Conservation (phyloP, 2,797 vertebrate genomes). For the Coracias cyanogaster region DNA sequence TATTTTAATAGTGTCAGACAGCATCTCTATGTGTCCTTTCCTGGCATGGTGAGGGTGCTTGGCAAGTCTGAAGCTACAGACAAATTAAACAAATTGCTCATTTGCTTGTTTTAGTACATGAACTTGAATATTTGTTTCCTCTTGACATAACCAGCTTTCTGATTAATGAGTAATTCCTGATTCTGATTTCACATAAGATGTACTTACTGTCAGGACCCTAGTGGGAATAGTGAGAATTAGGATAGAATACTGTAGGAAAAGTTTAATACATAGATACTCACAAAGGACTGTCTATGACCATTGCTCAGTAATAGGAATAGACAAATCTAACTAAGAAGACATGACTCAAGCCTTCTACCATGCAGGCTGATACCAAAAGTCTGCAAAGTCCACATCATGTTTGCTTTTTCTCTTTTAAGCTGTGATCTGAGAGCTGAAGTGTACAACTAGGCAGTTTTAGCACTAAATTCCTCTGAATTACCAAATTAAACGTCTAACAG, state of each 20-base stretch:
- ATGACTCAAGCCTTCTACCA: not conserved
- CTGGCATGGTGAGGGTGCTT: not conserved
- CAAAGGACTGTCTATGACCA: not conserved
- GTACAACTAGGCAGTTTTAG: not conserved
- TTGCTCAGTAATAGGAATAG: not conserved
- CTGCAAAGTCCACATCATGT: not conserved
- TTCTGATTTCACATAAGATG: slow-evolving; percentile 31
- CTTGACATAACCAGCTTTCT: not conserved
- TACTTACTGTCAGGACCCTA: not conserved
- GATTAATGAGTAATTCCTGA: not conserved
- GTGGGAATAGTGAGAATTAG: not conserved
- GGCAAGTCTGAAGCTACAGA: not conserved
- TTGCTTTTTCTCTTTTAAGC: not conserved
- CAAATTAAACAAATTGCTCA: not conserved
- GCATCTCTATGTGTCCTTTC: not conserved
- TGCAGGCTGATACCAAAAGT: not conserved
- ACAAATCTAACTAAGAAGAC: not conserved
- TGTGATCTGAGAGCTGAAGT: not conserved
- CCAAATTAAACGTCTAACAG: not conserved
- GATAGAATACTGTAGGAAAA: not conserved
- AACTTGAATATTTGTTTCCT: not conserved
- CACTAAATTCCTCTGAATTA: not conserved
- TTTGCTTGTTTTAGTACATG: not conserved
- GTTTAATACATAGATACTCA: not conserved
- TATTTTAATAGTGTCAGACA: not conserved